Percentiles rank a stretch among this genome's conserved stretches.
These are phyloP conservation scores for Nyctalus aviator DNA, from an alignment of 2,797 vertebrate genomes.

Conservation along the genomic window DNA sequence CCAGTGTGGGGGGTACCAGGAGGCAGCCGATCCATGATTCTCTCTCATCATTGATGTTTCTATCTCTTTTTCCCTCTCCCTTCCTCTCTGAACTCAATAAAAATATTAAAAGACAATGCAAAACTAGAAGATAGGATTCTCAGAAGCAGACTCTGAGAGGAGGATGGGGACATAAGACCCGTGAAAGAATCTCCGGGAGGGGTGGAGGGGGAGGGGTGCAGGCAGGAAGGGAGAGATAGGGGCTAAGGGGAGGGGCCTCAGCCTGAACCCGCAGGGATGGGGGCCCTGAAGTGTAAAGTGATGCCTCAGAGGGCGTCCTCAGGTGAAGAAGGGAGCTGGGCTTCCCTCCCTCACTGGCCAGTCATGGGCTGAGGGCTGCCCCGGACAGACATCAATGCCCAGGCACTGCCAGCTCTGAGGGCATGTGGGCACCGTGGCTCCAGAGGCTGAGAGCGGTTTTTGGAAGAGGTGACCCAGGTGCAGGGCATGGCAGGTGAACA, in stretches of 20 bases:
- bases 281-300: neutral
- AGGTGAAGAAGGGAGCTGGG: neutral
- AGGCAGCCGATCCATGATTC: too few relatives aligned
- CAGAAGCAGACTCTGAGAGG: neutral
- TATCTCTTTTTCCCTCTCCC: too few relatives aligned
- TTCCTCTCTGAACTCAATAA: too few relatives aligned
- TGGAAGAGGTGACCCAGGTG: neutral
- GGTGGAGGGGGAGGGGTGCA: accelerated
- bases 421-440: neutral
- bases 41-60: too few relatives aligned
- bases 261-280: accelerated
- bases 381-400: too few relatives aligned
- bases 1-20: too few relatives aligned
- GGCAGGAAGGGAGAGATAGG: neutral
- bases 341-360: neutral
- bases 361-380: neutral
- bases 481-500: accelerated
- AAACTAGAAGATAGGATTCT: neutral
- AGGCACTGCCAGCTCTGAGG: neutral
- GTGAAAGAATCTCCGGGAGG: neutral
- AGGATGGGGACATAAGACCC: neutral
- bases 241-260: neutral
- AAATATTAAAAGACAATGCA: too few relatives aligned
- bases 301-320: accelerated
- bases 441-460: neutral